Conservation (phyloP, 23 tunicate genomes). For the Trididemnum miniatum region DNA sequence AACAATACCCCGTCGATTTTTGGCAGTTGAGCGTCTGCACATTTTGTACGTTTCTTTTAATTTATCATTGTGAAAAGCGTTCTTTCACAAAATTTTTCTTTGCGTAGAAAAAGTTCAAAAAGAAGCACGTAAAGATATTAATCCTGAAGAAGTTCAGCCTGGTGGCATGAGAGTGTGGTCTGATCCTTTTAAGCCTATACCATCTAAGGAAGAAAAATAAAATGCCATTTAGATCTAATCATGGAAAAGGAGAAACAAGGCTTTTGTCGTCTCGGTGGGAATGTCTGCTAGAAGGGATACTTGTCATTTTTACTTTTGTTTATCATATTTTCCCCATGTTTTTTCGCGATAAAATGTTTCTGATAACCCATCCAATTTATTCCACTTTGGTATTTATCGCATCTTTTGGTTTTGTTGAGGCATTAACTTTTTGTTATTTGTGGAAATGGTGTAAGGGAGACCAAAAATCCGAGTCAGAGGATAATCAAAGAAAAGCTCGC, state of each 20-base stretch:
- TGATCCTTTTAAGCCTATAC: slow-evolving; percentile 71
- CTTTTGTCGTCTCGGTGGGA: not conserved
- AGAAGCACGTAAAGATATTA: slow-evolving; percentile 46
- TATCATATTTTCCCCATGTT: slow-evolving; percentile 21
- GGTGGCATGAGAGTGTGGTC: slow-evolving; percentile 98
- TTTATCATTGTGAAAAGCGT: too few relatives aligned
- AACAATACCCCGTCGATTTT: too few relatives aligned
- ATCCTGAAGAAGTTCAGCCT: slow-evolving; percentile 87
- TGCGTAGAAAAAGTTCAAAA: slow-evolving; percentile 64
- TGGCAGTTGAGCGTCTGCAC: too few relatives aligned
- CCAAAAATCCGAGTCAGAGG: not conserved
- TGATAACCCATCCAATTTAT: slow-evolving; percentile 16
- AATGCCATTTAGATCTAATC: not conserved
- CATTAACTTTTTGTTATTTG: slow-evolving; percentile 18
- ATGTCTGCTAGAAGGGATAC: slow-evolving; percentile 26
- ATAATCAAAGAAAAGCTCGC: not conserved
- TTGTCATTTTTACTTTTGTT: not conserved
- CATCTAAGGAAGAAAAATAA: slow-evolving; percentile 24
- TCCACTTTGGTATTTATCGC: slow-evolving; percentile 25
- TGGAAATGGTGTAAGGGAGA: slow-evolving; percentile 39
- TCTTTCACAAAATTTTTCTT: too few relatives aligned
- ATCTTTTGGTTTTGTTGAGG: slow-evolving; percentile 14
- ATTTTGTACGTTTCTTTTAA: too few relatives aligned
- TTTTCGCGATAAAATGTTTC: not conserved
- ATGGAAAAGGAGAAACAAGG: not conserved